Conservation (phyloP, 35 echinoderm and acorn worm species). For the Eucidaris tribuloides region DNA sequence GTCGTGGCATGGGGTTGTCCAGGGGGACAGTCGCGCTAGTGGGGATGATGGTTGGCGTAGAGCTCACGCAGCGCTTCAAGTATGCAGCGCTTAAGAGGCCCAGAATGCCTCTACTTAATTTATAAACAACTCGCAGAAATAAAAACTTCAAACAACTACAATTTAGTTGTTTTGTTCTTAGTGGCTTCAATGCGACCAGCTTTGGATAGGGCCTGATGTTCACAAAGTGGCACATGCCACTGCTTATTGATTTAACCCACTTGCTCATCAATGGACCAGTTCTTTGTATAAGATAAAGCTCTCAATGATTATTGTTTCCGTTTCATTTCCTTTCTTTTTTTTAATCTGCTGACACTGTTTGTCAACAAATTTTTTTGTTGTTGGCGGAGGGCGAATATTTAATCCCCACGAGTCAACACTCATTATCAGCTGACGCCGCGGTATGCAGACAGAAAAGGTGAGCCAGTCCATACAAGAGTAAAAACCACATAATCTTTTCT, state of each 20-base stretch:
- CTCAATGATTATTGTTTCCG: background rate
- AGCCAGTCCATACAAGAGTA: background rate
- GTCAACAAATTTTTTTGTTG: no score
- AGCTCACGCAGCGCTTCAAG: no score
- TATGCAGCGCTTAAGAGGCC: background rate
- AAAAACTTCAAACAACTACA: no score
- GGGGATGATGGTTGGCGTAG: no score
- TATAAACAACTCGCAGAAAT: no score
- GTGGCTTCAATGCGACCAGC: no score
- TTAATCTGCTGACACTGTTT: slow-evolving; percentile 20
- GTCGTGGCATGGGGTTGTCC: no score
- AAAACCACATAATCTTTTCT: background rate
- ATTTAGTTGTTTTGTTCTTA: no score
- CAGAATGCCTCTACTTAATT: no score
- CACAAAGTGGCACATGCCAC: no score
- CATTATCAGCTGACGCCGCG: slow-evolving; percentile 84
- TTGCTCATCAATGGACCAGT: background rate
- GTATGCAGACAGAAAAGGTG: slow-evolving; percentile 88
- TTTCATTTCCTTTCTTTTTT: background rate
- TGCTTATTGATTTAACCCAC: background rate
- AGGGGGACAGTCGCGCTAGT: no score
- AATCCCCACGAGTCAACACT: slow-evolving; percentile 92
- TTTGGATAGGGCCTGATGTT: no score
- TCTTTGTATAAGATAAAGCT: background rate
- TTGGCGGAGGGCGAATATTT: slow-evolving; percentile 90